Percentiles rank a stretch among this genome's conserved stretches.
These are phyloP conservation scores for Agonopterix arenella DNA, from an alignment of 2,888 invertebrate genomes.

Conservation along the genomic window DNA sequence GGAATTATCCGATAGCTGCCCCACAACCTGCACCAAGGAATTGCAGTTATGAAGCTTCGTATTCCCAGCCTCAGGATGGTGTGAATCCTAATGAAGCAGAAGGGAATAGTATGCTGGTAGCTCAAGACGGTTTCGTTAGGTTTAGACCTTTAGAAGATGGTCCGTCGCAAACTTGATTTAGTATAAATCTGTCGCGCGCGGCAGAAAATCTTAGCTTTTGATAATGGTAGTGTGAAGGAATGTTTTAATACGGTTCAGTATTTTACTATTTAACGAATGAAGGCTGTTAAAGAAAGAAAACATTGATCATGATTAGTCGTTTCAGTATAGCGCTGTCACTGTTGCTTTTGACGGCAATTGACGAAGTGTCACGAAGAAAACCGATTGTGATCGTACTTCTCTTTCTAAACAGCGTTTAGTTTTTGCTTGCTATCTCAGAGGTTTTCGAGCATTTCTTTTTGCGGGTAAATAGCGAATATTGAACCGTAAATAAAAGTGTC, in stretches of 20 bases:
- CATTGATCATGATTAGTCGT: too few relatives aligned
- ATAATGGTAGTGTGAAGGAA: conserved; percentile 14
- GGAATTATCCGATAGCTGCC: conserved; percentile 59
- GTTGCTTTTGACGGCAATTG: too few relatives aligned
- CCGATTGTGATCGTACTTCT: too few relatives aligned
- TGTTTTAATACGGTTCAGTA: too few relatives aligned
- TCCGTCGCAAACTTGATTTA: conserved; percentile 63
- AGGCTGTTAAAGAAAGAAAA: too few relatives aligned
- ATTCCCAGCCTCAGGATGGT: conserved; percentile 76
- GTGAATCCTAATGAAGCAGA: conserved; percentile 63
- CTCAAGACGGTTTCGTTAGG: conserved; percentile 92
- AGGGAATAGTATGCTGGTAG: conserved; percentile 88
- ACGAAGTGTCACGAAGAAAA: too few relatives aligned
- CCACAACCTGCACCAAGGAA: conserved; percentile 72
- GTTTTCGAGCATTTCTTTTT: too few relatives aligned
- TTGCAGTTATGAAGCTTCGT: conserved; percentile 69
- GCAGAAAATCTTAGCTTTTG: conserved; percentile 60
- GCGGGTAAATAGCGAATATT: not conserved
- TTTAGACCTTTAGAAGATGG: conserved; percentile 84
- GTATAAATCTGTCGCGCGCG: conserved; percentile 53
- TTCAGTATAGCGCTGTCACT: too few relatives aligned
- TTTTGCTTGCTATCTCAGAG: too few relatives aligned
- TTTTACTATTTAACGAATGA: too few relatives aligned
- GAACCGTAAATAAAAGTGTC: not conserved
- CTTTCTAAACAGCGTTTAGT: too few relatives aligned